Percentiles rank a stretch among this genome's conserved stretches.
Evolutionary conservation across 2,888 invertebrate species (phyloP).

Genomic region (Nephrotoma appendiculata): DNA sequence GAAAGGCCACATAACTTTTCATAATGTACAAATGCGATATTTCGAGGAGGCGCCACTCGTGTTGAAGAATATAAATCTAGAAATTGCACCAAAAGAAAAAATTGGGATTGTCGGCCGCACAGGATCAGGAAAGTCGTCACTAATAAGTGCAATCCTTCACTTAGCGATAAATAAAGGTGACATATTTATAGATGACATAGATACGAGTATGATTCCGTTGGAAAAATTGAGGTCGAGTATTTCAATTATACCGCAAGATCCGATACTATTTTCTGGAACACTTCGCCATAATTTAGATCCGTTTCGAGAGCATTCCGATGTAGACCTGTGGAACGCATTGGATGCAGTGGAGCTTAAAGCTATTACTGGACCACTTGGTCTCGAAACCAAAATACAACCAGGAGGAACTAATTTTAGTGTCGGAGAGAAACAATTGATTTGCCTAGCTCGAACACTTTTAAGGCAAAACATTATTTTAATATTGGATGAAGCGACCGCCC

Average conservation of each 20-base stretch:
- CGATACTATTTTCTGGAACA: slow-evolving; percentile 41
- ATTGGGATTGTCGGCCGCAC: slow-evolving; percentile 72
- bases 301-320: slow-evolving; percentile 29
- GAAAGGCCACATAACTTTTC: slow-evolving; percentile 41
- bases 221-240: slow-evolving; percentile 36
- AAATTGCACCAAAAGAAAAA: slow-evolving; percentile 50
- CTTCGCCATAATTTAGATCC: slow-evolving; percentile 51
- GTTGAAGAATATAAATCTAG: slow-evolving; percentile 56
- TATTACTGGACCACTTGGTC: slow-evolving; percentile 36
- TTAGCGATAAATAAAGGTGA: slow-evolving; percentile 54
- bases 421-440: slow-evolving; percentile 67
- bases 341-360: slow-evolving; percentile 42
- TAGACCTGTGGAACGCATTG: slow-evolving; percentile 27
- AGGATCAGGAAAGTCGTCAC: slow-evolving; percentile 69
- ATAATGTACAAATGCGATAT: slow-evolving; percentile 44
- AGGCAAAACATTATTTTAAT: slow-evolving; percentile 62
- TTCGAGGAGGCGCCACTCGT: slow-evolving; percentile 44
- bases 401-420: slow-evolving; percentile 43
- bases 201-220: slow-evolving; percentile 36
- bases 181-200: slow-evolving; percentile 58
- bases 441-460: slow-evolving; percentile 67
- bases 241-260: slow-evolving; percentile 43
- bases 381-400: slow-evolving; percentile 19
- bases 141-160: slow-evolving; percentile 65
- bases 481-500: slow-evolving; percentile 49